Conservation (phyloP, 2,113 vertebrate species). For the Platichthys flesus region DNA sequence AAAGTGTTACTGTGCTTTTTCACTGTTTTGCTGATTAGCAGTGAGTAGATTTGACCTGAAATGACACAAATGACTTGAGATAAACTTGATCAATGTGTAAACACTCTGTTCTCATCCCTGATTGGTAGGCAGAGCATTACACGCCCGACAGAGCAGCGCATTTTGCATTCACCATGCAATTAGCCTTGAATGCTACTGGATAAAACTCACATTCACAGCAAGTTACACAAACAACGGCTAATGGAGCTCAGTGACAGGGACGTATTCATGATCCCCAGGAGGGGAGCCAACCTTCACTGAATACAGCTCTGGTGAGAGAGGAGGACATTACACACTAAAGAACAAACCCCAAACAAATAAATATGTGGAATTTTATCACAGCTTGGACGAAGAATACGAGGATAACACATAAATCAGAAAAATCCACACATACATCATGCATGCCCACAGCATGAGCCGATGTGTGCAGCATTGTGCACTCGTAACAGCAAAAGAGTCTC, state of each 20-base stretch:
- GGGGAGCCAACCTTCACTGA: slow-evolving; percentile 67
- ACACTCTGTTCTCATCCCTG: slow-evolving; percentile 10
- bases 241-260: slow-evolving; percentile 69
- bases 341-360: slow-evolving; percentile 33
- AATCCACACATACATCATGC: no score
- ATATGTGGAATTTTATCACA: slow-evolving; percentile 21
- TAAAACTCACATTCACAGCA: slow-evolving; percentile 74
- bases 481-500: slow-evolving; percentile 12
- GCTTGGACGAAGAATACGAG: slow-evolving; percentile 3
- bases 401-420: background rate
- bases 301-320: slow-evolving; percentile 64
- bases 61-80: slow-evolving; percentile 2
- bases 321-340: slow-evolving; percentile 28
- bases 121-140: slow-evolving; percentile 56
- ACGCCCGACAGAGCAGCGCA: slow-evolving; percentile 40
- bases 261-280: slow-evolving; percentile 76
- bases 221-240: slow-evolving; percentile 67
- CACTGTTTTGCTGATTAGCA: background rate
- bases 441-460: background rate
- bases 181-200: slow-evolving; percentile 53
- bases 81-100: slow-evolving; percentile 11
- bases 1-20: background rate
- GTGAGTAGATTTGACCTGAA: slow-evolving; percentile 1
- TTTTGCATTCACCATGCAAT: slow-evolving; percentile 70
- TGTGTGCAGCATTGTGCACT: background rate